Base-by-base conservation (phyloP, 2,888 invertebrate species). In the Embidobia sp. region DNA sequence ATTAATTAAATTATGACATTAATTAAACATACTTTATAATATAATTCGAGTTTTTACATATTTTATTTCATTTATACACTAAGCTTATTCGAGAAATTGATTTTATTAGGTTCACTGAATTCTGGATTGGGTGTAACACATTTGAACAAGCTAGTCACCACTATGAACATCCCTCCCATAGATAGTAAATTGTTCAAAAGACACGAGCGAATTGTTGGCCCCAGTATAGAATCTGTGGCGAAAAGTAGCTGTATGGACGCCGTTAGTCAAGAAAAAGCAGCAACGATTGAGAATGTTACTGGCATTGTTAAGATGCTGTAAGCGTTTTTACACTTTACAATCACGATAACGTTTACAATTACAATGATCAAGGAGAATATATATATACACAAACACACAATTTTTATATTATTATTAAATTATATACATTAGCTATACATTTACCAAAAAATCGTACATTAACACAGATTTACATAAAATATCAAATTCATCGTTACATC, bases 51-150 rank as follows among this genome's bases (percentile, higher is more conserved):
- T 6, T 31, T 11, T 11, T 37, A 37, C 13, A 3, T 13, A 37
- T 37, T 42, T 42, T 18, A 42, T 1, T 42, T n/a, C 10, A n/a
- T 18, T 10, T 18, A 8, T 42, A 18, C 35, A 18, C 5, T 18
- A 19, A 5, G n/a, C 8, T 42, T 19, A 19, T 18, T 31, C 10
- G 3, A 31, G 18, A 42, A 42, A 42, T 1, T 18, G 18, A 11
- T 29, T 8, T 44, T 31, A 5, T 1, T 18, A 73, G 73, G 49
- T 15, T 37, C 10, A 2, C 10, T 77, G 10, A 40, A 72, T 55
- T 35, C 35, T 40, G 73, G 69, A 8, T 57, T 69, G 37, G 64
- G 64, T 7, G 19, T 33, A 15, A 69, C 73, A 5, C 64, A 77
- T 42, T 11, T 73, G 3, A 77, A 77, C 15, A 67, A 67, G 57